These are phyloP conservation scores for Sciurus vulgaris DNA, from an alignment of 2,797 vertebrate species.

Conservation along the genomic window DNA sequence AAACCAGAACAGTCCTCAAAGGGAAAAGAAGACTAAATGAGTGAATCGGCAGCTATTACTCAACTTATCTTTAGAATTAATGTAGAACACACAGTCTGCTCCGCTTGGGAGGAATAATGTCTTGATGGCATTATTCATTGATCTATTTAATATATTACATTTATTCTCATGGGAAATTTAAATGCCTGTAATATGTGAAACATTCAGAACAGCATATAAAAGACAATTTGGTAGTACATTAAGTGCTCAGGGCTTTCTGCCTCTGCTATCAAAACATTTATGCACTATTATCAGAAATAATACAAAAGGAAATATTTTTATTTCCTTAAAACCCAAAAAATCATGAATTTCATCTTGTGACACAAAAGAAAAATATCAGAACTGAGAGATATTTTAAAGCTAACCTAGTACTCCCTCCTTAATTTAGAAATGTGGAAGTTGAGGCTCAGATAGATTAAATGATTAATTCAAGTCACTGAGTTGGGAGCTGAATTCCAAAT, in stretches of 20 bases:
- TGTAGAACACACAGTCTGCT: background rate
- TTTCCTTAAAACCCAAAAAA: background rate
- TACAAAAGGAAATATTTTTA: background rate
- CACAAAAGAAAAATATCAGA: background rate
- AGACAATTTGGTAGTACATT: background rate
- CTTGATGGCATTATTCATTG: background rate
- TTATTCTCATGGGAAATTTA: constrained; percentile 27
- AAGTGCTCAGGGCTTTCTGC: background rate
- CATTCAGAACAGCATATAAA: constrained; percentile 17
- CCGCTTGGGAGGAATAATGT: background rate
- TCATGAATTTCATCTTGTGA: background rate
- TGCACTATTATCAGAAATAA: background rate
- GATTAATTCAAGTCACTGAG: background rate
- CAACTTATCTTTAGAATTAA: constrained; percentile 10
- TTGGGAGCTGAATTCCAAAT: background rate
- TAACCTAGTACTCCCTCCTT: background rate
- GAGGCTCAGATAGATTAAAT: background rate
- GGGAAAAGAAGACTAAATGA: background rate
- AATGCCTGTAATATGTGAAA: background rate
- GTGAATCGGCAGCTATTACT: background rate
- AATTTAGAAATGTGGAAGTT: background rate
- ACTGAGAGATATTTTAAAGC: background rate
- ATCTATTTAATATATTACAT: constrained; percentile 13
- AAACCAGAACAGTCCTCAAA: background rate
- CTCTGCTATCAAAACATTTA: background rate